Evolutionary conservation across 1,140 invertebrate species (phyloP).

Genomic region (Teleopsis dalmanni): DNA sequence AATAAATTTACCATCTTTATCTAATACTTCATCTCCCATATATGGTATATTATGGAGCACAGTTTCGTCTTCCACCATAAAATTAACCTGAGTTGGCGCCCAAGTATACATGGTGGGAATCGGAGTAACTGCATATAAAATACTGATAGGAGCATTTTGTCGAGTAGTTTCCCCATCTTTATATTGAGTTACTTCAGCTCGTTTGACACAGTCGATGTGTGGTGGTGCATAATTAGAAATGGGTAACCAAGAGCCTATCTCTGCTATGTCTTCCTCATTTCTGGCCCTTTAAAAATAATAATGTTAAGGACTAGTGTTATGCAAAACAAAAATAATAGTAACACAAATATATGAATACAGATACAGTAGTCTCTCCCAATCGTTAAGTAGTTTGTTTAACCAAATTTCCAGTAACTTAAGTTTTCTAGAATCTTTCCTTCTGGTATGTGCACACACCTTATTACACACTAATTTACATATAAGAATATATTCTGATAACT

Average conservation of each 20-base stretch:
- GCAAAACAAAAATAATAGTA: too few relatives aligned
- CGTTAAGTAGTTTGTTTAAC: too few relatives aligned
- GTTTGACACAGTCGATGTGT: constrained; percentile 76
- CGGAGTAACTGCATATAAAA: constrained; percentile 82
- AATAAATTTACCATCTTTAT: constrained; percentile 93
- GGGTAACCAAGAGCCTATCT: too few relatives aligned
- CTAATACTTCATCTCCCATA: constrained; percentile 92
- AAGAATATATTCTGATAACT: background rate
- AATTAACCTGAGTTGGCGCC: constrained; percentile 96
- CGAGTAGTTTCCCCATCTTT: constrained; percentile 51
- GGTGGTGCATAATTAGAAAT: constrained; percentile 52
- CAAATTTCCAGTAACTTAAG: too few relatives aligned
- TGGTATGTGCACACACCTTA: too few relatives aligned
- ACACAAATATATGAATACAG: too few relatives aligned
- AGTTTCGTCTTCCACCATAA: constrained; percentile 98
- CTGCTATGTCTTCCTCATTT: constrained; percentile 62
- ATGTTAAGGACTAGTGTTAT: constrained; percentile 48
- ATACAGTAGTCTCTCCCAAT: too few relatives aligned
- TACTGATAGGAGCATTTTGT: constrained; percentile 67
- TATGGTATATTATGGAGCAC: constrained; percentile 97
- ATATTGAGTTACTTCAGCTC: constrained; percentile 64
- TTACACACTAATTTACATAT: too few relatives aligned
- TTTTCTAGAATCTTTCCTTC: too few relatives aligned
- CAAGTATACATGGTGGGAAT: constrained; percentile 97
- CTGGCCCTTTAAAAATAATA: constrained; percentile 56